Base-by-base conservation (phyloP, 2,888 invertebrate species). In the Lepidochitona cinerea region DNA sequence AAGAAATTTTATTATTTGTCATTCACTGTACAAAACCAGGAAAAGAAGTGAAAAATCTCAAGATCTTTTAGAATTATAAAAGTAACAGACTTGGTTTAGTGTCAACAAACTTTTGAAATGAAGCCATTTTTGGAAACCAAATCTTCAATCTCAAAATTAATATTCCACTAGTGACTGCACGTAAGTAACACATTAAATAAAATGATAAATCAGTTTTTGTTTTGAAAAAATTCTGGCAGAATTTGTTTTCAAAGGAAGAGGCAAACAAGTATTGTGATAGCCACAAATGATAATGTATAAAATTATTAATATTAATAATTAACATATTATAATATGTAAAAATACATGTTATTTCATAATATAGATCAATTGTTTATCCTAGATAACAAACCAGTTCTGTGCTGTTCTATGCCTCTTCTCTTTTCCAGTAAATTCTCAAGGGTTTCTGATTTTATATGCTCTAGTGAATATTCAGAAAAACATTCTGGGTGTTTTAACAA, bases 381-480 rank as follows among this genome's bases (percentile, higher is more conserved):
- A 41, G 18, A 41, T 18, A 41, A 41, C 18, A 12, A 18, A 59
- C 59, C 59, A 29, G 59, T 7, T 59, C 59, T 59, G 59, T 59
- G 59, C 29, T 59, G 23, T 26, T 59, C 59, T 23, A 7, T 4
- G 14, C 49, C 23, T 53, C 32, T n/a, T 54, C 74, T 76, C 33
- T 67, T 71, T 26, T 70, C 54, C 5, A 83, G 37, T 18, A 81
- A 23, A 4, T 74, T 35, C 69, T 81, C 76, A 12, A 83, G 69
- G 36, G 33, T 75, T 4, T 78, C 77, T 9, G 73, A 68, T 5
- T 74, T 66, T 0, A 78, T 71, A n/a, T 75, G 74, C 65, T 79
- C 80, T 26, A 80, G 26, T 0, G 82, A 68, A 70, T 74, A 81
- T 26, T 79, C 75, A 41, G 81, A 80, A 1, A 82, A 76, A 7